A percentile compares a stretch with the other conserved stretches of the same genome.
phyloP scores from a whole-genome alignment of 1,140 invertebrate genomes.

The Vollenhovia emeryi region DNA sequence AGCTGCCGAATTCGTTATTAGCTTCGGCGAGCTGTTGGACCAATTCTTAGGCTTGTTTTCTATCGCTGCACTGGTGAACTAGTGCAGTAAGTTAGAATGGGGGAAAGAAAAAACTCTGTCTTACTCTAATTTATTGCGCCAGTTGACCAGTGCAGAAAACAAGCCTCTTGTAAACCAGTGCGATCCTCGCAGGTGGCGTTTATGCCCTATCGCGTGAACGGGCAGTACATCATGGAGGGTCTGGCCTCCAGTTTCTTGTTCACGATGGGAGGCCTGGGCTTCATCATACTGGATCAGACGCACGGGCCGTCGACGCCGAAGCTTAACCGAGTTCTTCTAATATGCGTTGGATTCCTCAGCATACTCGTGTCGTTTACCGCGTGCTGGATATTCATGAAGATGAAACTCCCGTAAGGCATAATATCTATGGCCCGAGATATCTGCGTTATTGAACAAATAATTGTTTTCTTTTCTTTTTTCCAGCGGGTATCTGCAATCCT shows the following conservation, averaged over 20 bases:
- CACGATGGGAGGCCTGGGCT: conserved; percentile 97
- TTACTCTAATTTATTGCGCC: too few species aligned
- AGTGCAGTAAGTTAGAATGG: too few species aligned
- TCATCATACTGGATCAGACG: conserved; percentile 98
- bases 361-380: conserved; percentile 98
- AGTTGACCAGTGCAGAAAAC: too few species aligned
- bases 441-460: not conserved
- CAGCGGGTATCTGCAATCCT: conserved; percentile 85
- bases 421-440: not conserved
- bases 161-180: not conserved
- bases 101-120: too few species aligned
- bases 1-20: too few species aligned
- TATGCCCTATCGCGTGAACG: conserved; percentile 99
- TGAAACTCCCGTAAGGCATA: conserved; percentile 95
- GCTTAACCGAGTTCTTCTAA: conserved; percentile 96
- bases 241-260: conserved; percentile 98
- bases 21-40: too few species aligned
- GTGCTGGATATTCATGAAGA: conserved; percentile 99
- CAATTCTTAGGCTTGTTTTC: too few species aligned
- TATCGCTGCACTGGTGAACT: too few species aligned
- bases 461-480: conserved; percentile 73
- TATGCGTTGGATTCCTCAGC: conserved; percentile 96
- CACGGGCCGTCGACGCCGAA: conserved; percentile 96
- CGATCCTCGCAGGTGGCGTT: conserved; percentile 92
- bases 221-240: conserved; percentile 99